Percentiles rank a stretch among this genome's conserved stretches.
phyloP scores from a whole-genome alignment of 2,888 invertebrate species.

The Eurytoma californica region DNA sequence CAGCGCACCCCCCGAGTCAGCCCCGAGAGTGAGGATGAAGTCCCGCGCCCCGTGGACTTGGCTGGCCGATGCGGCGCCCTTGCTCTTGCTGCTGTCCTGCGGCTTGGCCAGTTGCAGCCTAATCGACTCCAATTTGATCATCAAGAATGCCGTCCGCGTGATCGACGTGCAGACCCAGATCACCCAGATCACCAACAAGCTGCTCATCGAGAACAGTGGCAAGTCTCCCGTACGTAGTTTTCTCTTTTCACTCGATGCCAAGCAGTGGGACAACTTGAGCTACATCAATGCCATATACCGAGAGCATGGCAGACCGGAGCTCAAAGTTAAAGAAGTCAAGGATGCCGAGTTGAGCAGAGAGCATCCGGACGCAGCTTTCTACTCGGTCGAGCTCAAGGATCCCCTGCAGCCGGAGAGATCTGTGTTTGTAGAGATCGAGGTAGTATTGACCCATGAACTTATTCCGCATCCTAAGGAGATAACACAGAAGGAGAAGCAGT shows the following conservation, averaged over 20 bases:
- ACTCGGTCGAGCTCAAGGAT: slow-evolving; percentile 80
- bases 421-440: slow-evolving; percentile 81
- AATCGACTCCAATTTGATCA: slow-evolving; percentile 77
- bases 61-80: background rate
- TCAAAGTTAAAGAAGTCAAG: slow-evolving; percentile 75
- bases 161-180: slow-evolving; percentile 93
- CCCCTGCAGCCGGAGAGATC: slow-evolving; percentile 79
- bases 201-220: slow-evolving; percentile 90
- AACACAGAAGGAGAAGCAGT: slow-evolving; percentile 94
- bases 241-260: slow-evolving; percentile 83
- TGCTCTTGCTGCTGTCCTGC: slow-evolving; percentile 11
- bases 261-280: slow-evolving; percentile 81
- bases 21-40: slow-evolving; percentile 20
- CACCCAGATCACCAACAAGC: slow-evolving; percentile 87
- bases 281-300: slow-evolving; percentile 80
- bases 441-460: slow-evolving; percentile 85
- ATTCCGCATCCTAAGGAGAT: slow-evolving; percentile 92
- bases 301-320: slow-evolving; percentile 71
- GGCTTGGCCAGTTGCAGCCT: slow-evolving; percentile 11
- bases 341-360: slow-evolving; percentile 72
- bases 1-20: background rate
- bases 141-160: slow-evolving; percentile 89
- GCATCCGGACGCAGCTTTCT: slow-evolving; percentile 77
- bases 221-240: slow-evolving; percentile 84
- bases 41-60: slow-evolving; percentile 16